Base-by-base conservation (phyloP, 2,888 invertebrate species). In the Pristionchus exspectatus region DNA sequence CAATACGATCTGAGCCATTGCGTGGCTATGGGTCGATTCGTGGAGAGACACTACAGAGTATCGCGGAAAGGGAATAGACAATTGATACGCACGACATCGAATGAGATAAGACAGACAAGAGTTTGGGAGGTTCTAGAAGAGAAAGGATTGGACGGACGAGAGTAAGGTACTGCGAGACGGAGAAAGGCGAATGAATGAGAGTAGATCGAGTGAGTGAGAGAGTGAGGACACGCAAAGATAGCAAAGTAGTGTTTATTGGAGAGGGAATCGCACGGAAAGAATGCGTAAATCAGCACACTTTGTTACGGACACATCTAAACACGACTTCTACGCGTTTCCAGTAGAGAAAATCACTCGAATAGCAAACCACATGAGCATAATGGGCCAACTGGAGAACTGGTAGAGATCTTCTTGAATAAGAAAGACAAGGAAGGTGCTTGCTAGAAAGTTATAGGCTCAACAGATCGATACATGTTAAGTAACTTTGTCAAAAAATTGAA, bases 21-120 rank as follows among this genome's bases (percentile, higher is more conserved):
- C 84, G 84, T 85, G 84, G 84, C 84, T 85, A 85, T 54, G 84
- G 56, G 84, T 59, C 84, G 59, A 56, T 59, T 85, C 84, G 54
- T 27, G 59, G 59, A 85, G 38, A 38, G 59, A 85, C 50, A 33
- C 33, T 83, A 83, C 83, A 83, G 56, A 56, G 83, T 83, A 54
- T 83, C 50, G 83, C n/a, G 30, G 56, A 54, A 33, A 38, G 33
- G 24, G 56, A 59, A 30, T 56, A 24, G 59, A 59, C 59, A 56
- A 59, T 30, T 59, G 84, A 59, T 59, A 85, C 24, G 59, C 59
- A 27, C 59, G 59, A 54, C 30, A 83, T 54, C 33, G 30, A 83
- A 24, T n/a, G 50, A 44, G 77, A 81, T 81, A 81, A 81, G 81
- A 50, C 12, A 18, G 50, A 27, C 33, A 54, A 81, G 81, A 81